Percentiles rank a stretch among this genome's conserved stretches.
Evolutionary conservation across 2,113 vertebrate species (phyloP).

Genomic region (Oenanthe oenanthe): DNA sequence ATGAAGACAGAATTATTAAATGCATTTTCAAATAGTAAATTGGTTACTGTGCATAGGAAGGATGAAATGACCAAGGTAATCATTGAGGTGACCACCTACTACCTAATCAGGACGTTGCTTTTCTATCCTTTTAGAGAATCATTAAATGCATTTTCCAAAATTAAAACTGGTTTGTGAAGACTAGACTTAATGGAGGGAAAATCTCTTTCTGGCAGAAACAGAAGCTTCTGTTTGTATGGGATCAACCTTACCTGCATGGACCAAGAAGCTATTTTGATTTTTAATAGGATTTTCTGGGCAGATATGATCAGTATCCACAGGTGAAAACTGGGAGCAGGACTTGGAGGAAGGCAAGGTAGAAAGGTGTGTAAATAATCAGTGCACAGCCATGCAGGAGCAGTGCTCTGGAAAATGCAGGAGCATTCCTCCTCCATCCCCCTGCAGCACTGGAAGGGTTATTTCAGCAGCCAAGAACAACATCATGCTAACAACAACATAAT

Average conservation of each 20-base stretch:
- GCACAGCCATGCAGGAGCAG: neutral
- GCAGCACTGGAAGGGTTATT: neutral
- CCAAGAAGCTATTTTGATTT: neutral
- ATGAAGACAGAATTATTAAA: neutral
- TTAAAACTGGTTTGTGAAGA: neutral
- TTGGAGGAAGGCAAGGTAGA: neutral
- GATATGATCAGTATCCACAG: neutral
- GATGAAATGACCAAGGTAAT: neutral
- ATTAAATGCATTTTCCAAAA: neutral
- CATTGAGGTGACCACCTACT: neutral
- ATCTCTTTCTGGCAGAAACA: neutral
- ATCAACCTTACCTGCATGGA: neutral
- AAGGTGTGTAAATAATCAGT: neutral
- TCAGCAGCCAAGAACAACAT: neutral
- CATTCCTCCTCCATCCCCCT: fast-evolving
- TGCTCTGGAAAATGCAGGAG: neutral
- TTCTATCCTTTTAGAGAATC: neutral
- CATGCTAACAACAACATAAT: neutral
- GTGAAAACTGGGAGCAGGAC: neutral
- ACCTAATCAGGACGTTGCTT: neutral
- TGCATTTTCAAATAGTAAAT: neutral
- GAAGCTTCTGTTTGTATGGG: neutral
- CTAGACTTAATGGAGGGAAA: neutral
- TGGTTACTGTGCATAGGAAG: fast-evolving
- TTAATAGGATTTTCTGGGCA: neutral